Base-by-base conservation (phyloP, 2,888 invertebrate species). In the Phengaris alcon region DNA sequence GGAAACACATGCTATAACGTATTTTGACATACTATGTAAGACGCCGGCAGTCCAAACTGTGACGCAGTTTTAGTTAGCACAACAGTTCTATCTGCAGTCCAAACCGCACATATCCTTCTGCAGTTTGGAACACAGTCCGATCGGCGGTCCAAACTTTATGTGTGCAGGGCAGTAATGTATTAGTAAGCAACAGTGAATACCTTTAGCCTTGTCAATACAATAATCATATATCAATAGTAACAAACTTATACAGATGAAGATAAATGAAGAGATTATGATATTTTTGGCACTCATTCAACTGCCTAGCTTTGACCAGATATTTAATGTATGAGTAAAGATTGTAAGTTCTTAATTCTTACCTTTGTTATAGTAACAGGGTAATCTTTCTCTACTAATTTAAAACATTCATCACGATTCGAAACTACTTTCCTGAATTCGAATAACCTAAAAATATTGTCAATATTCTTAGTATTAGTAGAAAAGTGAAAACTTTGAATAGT, bases 381-480 rank as follows among this genome's bases (percentile, higher is more conserved):
- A 86, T 98, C 95, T 77, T 93, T 93, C 74, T 97, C 95, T 69
- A 99, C 95, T 80, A 99, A 94, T 85, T 96, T 95, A 85, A 95
- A 96, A 88, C 98, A 98, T 80, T 95, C 94, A 81, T 97, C 96
- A 80, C 98, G 95, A 85, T 97, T 95, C 1, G 97, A 97, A 74
- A 99, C 96, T 74, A 97, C 92, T 94, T 98, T 98, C 78, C 98
- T 94, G 88, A 98, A 98, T 86, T 97, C 96, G 91, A 99, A 97
- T 88, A 99, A 95, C 92, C 98, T 98, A 93, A 82, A 95, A 85
- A 82, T 74, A 76, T 76, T 74, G 73, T 64, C 76, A 75, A 73
- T 79, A 77, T 15, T 69, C 7, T 48, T 69, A 69, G n/a, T 69
- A 48, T 52, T 13, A 44, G 1, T 22, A 15, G 4, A 6, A 51